phyloP scores from a whole-genome alignment of 64 coral and sea anemone species.

The Actinia equina region DNA sequence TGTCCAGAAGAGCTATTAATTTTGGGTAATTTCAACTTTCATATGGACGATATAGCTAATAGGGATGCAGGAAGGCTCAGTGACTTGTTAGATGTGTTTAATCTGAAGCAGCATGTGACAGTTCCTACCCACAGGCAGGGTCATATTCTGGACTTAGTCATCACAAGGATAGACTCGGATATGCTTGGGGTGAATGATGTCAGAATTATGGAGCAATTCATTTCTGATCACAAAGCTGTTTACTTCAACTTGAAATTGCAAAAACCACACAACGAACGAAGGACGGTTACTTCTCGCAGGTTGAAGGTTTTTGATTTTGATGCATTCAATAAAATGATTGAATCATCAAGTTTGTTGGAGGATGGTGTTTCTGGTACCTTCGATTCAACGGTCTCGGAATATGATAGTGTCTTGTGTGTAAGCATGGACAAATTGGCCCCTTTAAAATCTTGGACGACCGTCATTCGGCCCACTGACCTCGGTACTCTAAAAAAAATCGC shows the following conservation, averaged over 20 bases:
- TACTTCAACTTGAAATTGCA: conserved; percentile 20
- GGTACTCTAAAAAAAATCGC: background rate
- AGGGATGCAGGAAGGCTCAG: background rate
- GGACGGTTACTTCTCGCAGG: conserved; percentile 6
- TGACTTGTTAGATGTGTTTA: background rate
- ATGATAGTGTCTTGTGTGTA: background rate
- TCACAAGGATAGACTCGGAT: no score
- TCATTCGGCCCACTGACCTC: background rate
- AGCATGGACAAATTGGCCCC: background rate
- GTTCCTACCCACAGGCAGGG: background rate
- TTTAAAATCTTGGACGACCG: background rate
- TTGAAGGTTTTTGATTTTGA: background rate
- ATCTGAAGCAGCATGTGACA: background rate
- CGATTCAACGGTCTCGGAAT: background rate
- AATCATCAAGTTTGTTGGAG: no score
- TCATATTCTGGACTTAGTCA: conserved; percentile 22
- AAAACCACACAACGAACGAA: conserved; percentile 18
- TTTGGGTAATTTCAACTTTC: conserved; percentile 16
- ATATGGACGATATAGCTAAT: background rate
- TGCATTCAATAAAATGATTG: no score
- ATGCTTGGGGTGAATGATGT: no score
- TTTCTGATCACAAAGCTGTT: conserved; percentile 31
- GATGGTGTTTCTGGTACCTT: no score
- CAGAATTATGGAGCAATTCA: background rate
- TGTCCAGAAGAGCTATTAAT: background rate